These are phyloP conservation scores for Epinephelus cyanopodus DNA, from an alignment of 2,113 vertebrate genomes.

Conservation along the genomic window DNA sequence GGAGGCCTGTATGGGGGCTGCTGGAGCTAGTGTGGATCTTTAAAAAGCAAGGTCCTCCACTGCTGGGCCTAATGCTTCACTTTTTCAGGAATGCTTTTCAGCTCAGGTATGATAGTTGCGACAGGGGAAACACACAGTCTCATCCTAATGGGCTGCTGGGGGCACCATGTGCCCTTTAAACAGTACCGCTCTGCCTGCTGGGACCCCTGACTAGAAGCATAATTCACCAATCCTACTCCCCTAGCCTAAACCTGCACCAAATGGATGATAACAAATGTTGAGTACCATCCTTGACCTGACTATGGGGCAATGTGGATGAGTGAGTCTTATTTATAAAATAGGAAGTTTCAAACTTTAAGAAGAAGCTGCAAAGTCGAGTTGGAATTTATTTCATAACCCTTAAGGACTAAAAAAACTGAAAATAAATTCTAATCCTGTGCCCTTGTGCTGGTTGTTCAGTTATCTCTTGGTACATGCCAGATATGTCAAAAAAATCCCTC, in stretches of 20 bases:
- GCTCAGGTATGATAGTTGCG: constrained; percentile 50
- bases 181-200: constrained; percentile 46
- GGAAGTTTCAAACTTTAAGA: constrained; percentile 16
- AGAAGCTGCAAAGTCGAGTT: background rate
- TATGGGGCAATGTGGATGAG: constrained; percentile 28
- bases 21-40: constrained; percentile 31
- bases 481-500: background rate
- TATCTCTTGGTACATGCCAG: background rate
- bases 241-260: constrained; percentile 49
- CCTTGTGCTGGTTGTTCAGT: background rate
- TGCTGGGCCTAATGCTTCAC: constrained; percentile 19
- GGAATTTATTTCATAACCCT: background rate
- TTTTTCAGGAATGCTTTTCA: constrained; percentile 59
- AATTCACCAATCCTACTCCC: constrained; percentile 60
- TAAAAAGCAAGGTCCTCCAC: constrained; percentile 31
- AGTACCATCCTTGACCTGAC: constrained; percentile 40
- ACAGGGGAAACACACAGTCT: constrained; percentile 60
- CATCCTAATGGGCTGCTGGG: constrained; percentile 76
- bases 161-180: constrained; percentile 59
- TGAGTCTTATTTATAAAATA: constrained; percentile 24
- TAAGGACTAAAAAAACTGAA: background rate
- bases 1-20: constrained; percentile 19
- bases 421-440: background rate
- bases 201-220: constrained; percentile 54
- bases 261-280: constrained; percentile 54